Conservation (phyloP, 2,113 vertebrate species). For the Cromileptes altivelis region DNA sequence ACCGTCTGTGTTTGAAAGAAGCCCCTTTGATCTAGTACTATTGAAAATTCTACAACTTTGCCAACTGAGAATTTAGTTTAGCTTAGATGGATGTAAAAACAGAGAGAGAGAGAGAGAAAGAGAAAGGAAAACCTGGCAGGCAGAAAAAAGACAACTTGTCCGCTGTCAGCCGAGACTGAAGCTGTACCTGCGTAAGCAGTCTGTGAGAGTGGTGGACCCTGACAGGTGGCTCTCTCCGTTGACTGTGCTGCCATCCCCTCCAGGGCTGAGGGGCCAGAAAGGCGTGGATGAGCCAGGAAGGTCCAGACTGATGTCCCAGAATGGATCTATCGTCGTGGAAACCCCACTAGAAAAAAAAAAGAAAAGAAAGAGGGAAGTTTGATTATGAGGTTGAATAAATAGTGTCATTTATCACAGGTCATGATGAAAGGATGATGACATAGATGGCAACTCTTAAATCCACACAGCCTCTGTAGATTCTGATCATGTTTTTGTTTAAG, state of each 20-base stretch:
- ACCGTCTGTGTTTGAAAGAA: background rate
- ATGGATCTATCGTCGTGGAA: conserved; percentile 98
- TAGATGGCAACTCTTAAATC: conserved; percentile 43
- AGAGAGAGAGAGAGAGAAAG: background rate
- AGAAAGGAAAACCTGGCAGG: background rate
- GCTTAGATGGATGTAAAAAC: background rate
- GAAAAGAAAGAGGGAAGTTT: background rate
- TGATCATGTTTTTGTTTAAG: conserved; percentile 50
- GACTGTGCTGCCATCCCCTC: conserved; percentile 92
- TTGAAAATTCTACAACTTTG: background rate
- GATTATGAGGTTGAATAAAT: conserved; percentile 24
- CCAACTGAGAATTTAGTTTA: background rate
- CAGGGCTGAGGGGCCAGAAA: conserved; percentile 98
- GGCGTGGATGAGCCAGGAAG: conserved; percentile 97
- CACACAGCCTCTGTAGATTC: conserved; percentile 27
- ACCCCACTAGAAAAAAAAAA: conserved; percentile 87
- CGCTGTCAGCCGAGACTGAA: background rate
- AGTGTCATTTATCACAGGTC: conserved; percentile 23
- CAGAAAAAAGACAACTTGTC: background rate
- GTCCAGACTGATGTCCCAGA: conserved; percentile 99
- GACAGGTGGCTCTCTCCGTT: conserved; percentile 95
- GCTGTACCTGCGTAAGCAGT: conserved; percentile 95
- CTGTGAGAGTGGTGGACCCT: conserved; percentile 96
- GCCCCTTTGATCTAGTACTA: background rate
- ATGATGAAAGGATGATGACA: conserved; percentile 71